These are phyloP conservation scores for Zeuzera pyrina DNA, from an alignment of 2,888 invertebrate species.

Conservation along the genomic window DNA sequence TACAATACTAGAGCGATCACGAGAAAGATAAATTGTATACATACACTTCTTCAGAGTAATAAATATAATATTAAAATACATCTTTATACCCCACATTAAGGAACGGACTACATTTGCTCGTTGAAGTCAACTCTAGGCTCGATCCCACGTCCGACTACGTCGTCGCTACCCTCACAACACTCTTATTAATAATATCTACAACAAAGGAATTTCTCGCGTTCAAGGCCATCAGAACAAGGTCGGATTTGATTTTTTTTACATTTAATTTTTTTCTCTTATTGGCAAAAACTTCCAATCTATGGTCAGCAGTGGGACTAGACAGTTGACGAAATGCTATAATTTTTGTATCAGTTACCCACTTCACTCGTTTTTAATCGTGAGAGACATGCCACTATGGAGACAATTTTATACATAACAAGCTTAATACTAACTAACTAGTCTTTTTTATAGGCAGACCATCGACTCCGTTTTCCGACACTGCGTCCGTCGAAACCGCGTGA, in stretches of 20 bases:
- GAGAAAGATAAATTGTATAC: slow-evolving; percentile 46
- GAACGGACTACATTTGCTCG: slow-evolving; percentile 26
- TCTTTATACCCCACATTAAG: slow-evolving; percentile 24
- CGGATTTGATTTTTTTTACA: slow-evolving; percentile 28
- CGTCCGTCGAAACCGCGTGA: slow-evolving; percentile 31
- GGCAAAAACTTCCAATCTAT: slow-evolving; percentile 17
- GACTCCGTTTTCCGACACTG: slow-evolving; percentile 39
- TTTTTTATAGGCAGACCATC: slow-evolving; percentile 57
- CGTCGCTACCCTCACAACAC: too few species aligned
- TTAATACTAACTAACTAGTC: slow-evolving; percentile 66
- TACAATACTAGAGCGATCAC: slow-evolving; percentile 65
- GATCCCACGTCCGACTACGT: too few species aligned
- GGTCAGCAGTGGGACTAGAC: too few species aligned
- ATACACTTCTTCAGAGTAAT: slow-evolving; percentile 48
- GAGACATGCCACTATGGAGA: slow-evolving; percentile 56
- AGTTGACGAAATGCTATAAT: too few species aligned
- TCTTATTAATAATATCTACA: slow-evolving; percentile 5
- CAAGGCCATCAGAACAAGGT: slow-evolving; percentile 32
- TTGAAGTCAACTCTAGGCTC: too few species aligned
- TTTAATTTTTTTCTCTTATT: slow-evolving; percentile 22
- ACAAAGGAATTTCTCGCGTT: slow-evolving; percentile 6
- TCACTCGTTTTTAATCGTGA: slow-evolving; percentile 22
- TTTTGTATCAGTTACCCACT: neutral
- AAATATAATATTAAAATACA: slow-evolving; percentile 64
- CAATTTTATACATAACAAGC: slow-evolving; percentile 46